phyloP scores from a whole-genome alignment of 2,797 vertebrate species.

The Otolemur crassicaudatus region DNA sequence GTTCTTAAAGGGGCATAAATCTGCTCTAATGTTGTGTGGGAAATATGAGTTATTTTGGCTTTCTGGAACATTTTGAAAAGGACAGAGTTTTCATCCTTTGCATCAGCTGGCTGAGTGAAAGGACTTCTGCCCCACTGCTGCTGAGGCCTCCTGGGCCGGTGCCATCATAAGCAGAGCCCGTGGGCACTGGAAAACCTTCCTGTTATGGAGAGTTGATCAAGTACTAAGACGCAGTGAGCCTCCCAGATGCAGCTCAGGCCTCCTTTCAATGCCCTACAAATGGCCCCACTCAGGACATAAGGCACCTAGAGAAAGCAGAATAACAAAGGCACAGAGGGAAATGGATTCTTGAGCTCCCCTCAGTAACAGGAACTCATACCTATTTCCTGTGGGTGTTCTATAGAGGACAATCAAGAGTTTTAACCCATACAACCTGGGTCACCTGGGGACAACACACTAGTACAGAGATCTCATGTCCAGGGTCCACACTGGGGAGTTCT shows the following conservation, averaged over 20 bases:
- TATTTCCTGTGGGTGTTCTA: neutral
- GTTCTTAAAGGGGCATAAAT: slow-evolving; percentile 70
- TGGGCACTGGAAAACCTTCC: neutral
- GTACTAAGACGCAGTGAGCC: neutral
- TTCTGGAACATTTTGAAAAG: slow-evolving; percentile 58
- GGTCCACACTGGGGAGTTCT: neutral
- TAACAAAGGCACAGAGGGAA: neutral
- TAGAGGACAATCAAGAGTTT: neutral
- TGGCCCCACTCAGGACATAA: neutral
- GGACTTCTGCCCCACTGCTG: slow-evolving; percentile 21
- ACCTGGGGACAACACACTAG: neutral
- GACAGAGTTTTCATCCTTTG: slow-evolving; percentile 64
- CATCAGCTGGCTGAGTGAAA: slow-evolving; percentile 50
- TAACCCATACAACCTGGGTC: neutral
- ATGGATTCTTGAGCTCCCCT: neutral
- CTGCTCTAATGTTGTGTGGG: slow-evolving; percentile 11
- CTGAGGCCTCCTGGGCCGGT: neutral
- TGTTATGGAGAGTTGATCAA: neutral
- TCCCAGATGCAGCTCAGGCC: neutral
- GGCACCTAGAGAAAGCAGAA: neutral
- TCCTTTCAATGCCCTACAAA: neutral
- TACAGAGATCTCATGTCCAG: neutral
- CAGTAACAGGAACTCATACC: neutral
- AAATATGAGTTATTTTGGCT: slow-evolving; percentile 71
- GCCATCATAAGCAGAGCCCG: neutral